phyloP scores from a whole-genome alignment of 2,888 invertebrate genomes.

The Formica aserva region DNA sequence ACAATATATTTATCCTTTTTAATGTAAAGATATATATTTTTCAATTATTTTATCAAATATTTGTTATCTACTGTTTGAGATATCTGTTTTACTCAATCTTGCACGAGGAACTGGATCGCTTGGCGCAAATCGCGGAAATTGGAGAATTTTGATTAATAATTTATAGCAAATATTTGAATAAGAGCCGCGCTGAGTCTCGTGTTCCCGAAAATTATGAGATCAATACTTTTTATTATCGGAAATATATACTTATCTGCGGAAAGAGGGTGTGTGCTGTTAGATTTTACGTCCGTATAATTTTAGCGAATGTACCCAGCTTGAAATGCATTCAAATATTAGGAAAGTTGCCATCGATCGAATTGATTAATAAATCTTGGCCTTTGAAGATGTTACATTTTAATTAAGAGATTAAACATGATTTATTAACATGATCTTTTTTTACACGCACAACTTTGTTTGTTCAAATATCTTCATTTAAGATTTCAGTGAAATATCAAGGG shows the following conservation, averaged over 20 bases:
- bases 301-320: background rate
- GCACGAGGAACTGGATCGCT: background rate
- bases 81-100: background rate
- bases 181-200: background rate
- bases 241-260: background rate
- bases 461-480: background rate
- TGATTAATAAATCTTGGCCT: slow-evolving; percentile 7
- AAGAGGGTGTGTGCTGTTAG: background rate
- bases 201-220: background rate
- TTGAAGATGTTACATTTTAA: background rate
- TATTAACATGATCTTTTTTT: background rate
- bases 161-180: background rate
- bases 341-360: background rate
- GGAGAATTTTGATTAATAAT: slow-evolving; percentile 29
- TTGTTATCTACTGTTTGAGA: slow-evolving; percentile 4
- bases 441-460: background rate
- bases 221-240: background rate
- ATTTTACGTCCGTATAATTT: background rate
- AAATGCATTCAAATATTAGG: background rate
- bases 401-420: slow-evolving; percentile 23
- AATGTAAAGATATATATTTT: background rate
- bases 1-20: background rate
- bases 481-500: background rate
- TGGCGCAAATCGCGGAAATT: slow-evolving; percentile 1
- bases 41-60: slow-evolving; percentile 6